Conservation (phyloP, 2,888 invertebrate species). For the Hirtodrosophila cameraria region DNA sequence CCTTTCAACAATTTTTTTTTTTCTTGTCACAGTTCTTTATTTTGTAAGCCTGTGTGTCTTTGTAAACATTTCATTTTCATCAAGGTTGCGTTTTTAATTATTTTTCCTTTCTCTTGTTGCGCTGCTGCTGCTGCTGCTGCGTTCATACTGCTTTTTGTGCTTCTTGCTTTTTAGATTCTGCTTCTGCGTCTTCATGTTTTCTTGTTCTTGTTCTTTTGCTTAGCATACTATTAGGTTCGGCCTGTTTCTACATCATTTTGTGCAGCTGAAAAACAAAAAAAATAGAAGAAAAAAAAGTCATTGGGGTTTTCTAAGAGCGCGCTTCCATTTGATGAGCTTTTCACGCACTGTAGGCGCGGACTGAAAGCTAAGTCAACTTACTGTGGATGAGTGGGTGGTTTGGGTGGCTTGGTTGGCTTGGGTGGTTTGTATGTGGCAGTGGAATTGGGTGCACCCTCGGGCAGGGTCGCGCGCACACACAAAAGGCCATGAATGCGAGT, state of each 20-base stretch:
- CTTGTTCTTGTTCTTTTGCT: constrained; percentile 28
- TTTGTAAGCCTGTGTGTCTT: constrained; percentile 66
- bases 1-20: constrained; percentile 62
- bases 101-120: constrained; percentile 76
- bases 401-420: neutral
- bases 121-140: too few relatives aligned
- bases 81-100: constrained; percentile 84
- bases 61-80: constrained; percentile 82
- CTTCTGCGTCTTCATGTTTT: constrained; percentile 12
- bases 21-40: constrained; percentile 66
- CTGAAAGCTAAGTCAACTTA: constrained; percentile 34
- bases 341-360: constrained; percentile 76
- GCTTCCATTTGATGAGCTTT: constrained; percentile 74
- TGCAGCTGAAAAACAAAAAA: constrained; percentile 50
- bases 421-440: neutral
- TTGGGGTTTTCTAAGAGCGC: constrained; percentile 42
- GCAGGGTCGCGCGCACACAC: constrained; percentile 63
- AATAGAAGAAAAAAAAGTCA: constrained; percentile 44
- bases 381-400: neutral
- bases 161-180: neutral
- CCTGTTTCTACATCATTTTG: constrained; percentile 75
- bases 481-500: constrained; percentile 69
- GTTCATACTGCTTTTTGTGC: constrained; percentile 47
- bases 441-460: constrained; percentile 44
- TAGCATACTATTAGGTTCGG: constrained; percentile 70